These are phyloP conservation scores for Polydesmus complanatus DNA, from an alignment of 2,888 invertebrate species.

Conservation along the genomic window DNA sequence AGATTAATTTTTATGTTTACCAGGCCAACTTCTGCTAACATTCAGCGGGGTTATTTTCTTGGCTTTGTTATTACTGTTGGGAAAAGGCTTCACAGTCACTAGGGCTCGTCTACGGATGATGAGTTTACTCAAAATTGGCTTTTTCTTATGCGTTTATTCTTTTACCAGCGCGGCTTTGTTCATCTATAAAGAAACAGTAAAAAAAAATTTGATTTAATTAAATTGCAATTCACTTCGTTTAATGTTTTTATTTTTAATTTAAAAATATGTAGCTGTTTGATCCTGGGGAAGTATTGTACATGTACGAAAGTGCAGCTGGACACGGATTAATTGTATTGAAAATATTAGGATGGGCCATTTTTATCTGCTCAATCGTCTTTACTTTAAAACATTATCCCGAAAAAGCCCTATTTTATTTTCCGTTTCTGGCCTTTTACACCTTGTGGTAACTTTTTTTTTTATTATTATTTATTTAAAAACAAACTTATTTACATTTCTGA, in stretches of 20 bases:
- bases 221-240: background rate
- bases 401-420: slow-evolving; percentile 68
- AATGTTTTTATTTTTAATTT: slow-evolving; percentile 13
- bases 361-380: slow-evolving; percentile 50
- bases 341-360: slow-evolving; percentile 68
- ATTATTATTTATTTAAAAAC: slow-evolving; percentile 30
- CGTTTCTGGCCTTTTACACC: slow-evolving; percentile 66
- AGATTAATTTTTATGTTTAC: slow-evolving; percentile 16
- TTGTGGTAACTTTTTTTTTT: slow-evolving; percentile 47
- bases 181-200: slow-evolving; percentile 62
- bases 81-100: slow-evolving; percentile 82
- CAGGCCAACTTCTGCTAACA: slow-evolving; percentile 59
- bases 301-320: slow-evolving; percentile 83
- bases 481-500: slow-evolving; percentile 48
- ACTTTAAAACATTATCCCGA: slow-evolving; percentile 71
- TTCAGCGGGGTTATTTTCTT: slow-evolving; percentile 60
- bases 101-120: slow-evolving; percentile 58
- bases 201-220: background rate
- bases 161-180: slow-evolving; percentile 60
- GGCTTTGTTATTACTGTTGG: slow-evolving; percentile 61
- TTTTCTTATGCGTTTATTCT: slow-evolving; percentile 63
- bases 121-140: slow-evolving; percentile 58
- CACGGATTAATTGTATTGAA: slow-evolving; percentile 63
- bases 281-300: slow-evolving; percentile 74
- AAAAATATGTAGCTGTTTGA: slow-evolving; percentile 56